These are phyloP conservation scores for Diabrotica undecimpunctata DNA, from an alignment of 1,140 invertebrate species.

Conservation along the genomic window DNA sequence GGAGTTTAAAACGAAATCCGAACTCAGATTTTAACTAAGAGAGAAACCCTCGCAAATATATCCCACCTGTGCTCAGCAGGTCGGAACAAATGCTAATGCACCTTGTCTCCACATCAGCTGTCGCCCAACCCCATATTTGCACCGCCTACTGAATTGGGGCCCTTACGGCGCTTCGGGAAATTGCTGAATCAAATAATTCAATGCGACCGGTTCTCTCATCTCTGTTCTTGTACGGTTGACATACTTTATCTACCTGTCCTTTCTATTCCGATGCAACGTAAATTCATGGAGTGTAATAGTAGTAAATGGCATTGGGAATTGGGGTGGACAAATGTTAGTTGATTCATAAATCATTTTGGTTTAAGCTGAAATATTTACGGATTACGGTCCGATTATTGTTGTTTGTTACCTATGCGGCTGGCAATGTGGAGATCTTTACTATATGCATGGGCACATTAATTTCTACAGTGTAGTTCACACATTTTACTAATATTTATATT, in stretches of 20 bases:
- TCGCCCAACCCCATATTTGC: slow-evolving; percentile 2
- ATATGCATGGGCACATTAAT: too few relatives aligned
- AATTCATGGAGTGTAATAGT: neutral
- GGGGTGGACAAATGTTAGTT: neutral
- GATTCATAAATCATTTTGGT: neutral
- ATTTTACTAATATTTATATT: too few relatives aligned
- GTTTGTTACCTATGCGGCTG: too few relatives aligned
- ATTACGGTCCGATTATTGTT: neutral
- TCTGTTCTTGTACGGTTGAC: neutral
- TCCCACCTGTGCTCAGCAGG: slow-evolving; percentile 39
- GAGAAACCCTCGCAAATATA: slow-evolving; percentile 25
- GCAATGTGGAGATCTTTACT: too few relatives aligned
- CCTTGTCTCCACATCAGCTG: slow-evolving; percentile 28
- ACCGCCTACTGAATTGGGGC: neutral
- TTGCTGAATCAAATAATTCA: slow-evolving; percentile 4
- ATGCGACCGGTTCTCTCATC: slow-evolving; percentile 5
- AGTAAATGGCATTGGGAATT: slow-evolving; percentile 2
- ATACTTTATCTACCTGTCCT: slow-evolving; percentile 4
- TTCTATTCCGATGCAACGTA: neutral
- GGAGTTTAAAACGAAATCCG: slow-evolving; percentile 26
- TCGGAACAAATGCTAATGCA: slow-evolving; percentile 35
- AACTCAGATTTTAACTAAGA: slow-evolving; percentile 28
- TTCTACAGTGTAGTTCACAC: too few relatives aligned
- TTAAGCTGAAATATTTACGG: neutral
- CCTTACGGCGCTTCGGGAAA: neutral